phyloP scores from a whole-genome alignment of 2,888 invertebrate genomes.

The Morpho deidamia region DNA sequence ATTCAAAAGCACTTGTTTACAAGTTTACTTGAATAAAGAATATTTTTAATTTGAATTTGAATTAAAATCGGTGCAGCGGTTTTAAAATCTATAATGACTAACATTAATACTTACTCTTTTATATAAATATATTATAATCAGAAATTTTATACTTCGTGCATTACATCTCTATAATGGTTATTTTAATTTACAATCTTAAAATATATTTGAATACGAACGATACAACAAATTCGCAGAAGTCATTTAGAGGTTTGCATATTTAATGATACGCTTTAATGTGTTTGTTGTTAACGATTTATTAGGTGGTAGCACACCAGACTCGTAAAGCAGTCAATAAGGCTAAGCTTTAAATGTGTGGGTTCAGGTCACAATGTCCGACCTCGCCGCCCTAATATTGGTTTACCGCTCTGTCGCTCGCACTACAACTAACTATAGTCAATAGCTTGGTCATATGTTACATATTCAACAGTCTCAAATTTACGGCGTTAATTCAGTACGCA shows the following conservation, averaged over 20 bases:
- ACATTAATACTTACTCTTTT: too few relatives aligned
- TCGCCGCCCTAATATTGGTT: conserved; percentile 11
- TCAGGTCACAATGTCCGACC: conserved; percentile 7
- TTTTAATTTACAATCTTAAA: too few relatives aligned
- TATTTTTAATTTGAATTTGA: too few relatives aligned
- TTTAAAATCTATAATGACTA: too few relatives aligned
- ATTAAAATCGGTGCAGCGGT: too few relatives aligned
- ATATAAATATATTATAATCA: too few relatives aligned
- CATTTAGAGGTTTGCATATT: conserved; percentile 3
- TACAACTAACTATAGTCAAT: too few relatives aligned
- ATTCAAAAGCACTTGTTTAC: too few relatives aligned
- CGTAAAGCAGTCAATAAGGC: conserved; percentile 31
- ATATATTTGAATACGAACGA: too few relatives aligned
- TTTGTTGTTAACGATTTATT: conserved; percentile 19
- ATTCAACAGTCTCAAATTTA: not conserved
- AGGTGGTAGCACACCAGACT: conserved; percentile 20
- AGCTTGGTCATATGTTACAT: not conserved
- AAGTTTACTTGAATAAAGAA: too few relatives aligned
- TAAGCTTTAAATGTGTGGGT: conserved; percentile 23
- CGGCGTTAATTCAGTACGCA: not conserved
- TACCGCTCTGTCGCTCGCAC: conserved; percentile 4
- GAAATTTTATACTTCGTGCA: too few relatives aligned
- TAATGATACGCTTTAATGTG: conserved; percentile 5
- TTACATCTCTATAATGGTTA: too few relatives aligned
- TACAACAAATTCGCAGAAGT: not conserved